Evolutionary conservation across 1,140 invertebrate genomes (phyloP).

Genomic region (Andricus grossulariae): DNA sequence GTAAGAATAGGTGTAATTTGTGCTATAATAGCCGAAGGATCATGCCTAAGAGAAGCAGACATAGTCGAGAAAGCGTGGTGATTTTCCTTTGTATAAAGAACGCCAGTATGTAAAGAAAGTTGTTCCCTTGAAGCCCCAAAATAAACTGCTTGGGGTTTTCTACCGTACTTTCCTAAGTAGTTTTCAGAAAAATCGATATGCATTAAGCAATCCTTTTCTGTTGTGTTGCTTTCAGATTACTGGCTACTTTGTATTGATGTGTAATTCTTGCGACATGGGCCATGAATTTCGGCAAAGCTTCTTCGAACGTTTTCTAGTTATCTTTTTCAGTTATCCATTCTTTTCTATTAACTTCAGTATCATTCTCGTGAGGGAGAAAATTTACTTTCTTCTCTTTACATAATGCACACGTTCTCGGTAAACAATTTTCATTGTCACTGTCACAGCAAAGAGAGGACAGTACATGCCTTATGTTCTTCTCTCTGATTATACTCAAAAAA

Average conservation of each 20-base stretch:
- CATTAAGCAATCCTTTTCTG: not conserved
- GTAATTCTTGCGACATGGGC: not conserved
- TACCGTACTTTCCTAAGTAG: conserved; percentile 22
- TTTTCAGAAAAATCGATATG: conserved; percentile 34
- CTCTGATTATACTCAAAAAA: not conserved
- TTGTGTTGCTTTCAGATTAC: not conserved
- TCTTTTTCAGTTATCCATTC: too few relatives aligned
- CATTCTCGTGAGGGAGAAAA: too few relatives aligned
- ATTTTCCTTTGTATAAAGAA: conserved; percentile 24
- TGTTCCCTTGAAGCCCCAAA: conserved; percentile 24
- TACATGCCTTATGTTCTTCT: not conserved
- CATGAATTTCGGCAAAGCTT: not conserved
- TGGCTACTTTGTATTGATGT: not conserved
- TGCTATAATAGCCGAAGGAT: conserved; percentile 24
- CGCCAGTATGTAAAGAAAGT: conserved; percentile 30
- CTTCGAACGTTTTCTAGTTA: too few relatives aligned
- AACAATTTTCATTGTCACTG: conserved; percentile 9
- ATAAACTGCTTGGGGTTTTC: conserved; percentile 32
- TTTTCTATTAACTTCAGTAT: too few relatives aligned
- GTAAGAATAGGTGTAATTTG: conserved; percentile 6
- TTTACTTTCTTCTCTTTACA: not conserved
- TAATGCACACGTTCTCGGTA: conserved; percentile 1
- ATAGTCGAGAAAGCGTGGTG: conserved; percentile 15
- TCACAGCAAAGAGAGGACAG: not conserved
- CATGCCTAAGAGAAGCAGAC: conserved; percentile 9